Base-by-base conservation (phyloP, 53 echinoderm and acorn worm genomes). In the Actinopyga echinites region DNA sequence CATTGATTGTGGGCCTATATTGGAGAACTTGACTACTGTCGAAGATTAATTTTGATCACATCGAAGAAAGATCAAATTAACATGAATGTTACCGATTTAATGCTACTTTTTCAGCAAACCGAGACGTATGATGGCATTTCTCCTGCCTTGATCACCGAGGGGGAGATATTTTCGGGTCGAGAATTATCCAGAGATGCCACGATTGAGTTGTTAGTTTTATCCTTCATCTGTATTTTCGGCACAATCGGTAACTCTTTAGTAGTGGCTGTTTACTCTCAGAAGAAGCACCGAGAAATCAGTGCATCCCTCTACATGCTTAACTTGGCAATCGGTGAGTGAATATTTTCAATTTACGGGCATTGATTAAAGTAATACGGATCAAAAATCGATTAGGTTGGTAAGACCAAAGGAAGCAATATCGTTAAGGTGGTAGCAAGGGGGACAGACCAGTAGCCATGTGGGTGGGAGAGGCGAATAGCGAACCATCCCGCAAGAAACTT, bases 231-330 rank as follows among this genome's bases (percentile, higher is more conserved):
- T 19, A 69, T 89, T 22, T 66, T 91, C 69, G 93, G 91, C 3
- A 69, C 77, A 6, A 23, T 91, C 10, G 93, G 93, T 2, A 93
- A 93, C 79, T 25, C 64, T 4, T 17, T 89, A 33, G 93, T 91
- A 0, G 17, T 91, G 6, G 75, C 77, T n/a, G 91, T 93, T 8
- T 93, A 91, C 69, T 30, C 65, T 5, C 80, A 65, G 30, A 83
- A 79, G 74, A 26, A 68, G 24, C 75, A 53, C 30, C 57, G 83
- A 26, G 52, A 69, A 21, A 79, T 83, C 37, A 93, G 88, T 55
- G 85, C 91, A 11, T 81, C 88, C 23, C 74, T 93, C 61, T 91
- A 91, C 28, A 91, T 93, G 43, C 67, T 91, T 3, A 93, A 91
- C 67, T 40, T 93, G 25, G 93, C 93, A 20, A 69, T 87, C 74